These are phyloP conservation scores for Peromyscus nudipes DNA, from an alignment of 2,797 vertebrate species.

Conservation along the genomic window DNA sequence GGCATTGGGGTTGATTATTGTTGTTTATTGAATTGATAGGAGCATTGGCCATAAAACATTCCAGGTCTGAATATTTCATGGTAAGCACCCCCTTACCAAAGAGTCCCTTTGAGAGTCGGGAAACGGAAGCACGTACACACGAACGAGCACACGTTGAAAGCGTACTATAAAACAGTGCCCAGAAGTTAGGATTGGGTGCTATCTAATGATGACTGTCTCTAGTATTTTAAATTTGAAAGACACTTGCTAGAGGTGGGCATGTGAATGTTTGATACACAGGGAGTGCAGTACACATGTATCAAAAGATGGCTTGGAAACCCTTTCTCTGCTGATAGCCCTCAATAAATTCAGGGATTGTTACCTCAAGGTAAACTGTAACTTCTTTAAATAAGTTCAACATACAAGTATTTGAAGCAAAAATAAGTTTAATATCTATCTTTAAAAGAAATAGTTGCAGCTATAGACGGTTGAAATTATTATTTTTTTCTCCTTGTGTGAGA, in stretches of 20 bases:
- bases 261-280: not conserved
- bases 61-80: not conserved
- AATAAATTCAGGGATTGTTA: not conserved
- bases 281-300: not conserved
- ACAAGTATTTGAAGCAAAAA: conserved; percentile 27
- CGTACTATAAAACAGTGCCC: not conserved
- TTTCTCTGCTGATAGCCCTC: not conserved
- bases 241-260: not conserved
- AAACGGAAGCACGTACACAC: not conserved
- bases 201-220: not conserved
- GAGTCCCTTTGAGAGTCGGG: not conserved
- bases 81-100: not conserved
- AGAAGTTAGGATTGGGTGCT: not conserved
- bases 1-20: not conserved
- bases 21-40: not conserved
- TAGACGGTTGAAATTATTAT: not conserved
- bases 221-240: not conserved
- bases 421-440: conserved; percentile 12
- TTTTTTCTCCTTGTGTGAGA: not conserved
- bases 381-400: not conserved
- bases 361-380: not conserved
- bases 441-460: conserved; percentile 32
- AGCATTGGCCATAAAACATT: not conserved
- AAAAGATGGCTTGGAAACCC: not conserved
- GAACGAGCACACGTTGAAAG: not conserved